Percentiles rank a stretch among this genome's conserved stretches.
phyloP scores from a whole-genome alignment of 2,888 invertebrate species.

The Dinocampus coccinellae region DNA sequence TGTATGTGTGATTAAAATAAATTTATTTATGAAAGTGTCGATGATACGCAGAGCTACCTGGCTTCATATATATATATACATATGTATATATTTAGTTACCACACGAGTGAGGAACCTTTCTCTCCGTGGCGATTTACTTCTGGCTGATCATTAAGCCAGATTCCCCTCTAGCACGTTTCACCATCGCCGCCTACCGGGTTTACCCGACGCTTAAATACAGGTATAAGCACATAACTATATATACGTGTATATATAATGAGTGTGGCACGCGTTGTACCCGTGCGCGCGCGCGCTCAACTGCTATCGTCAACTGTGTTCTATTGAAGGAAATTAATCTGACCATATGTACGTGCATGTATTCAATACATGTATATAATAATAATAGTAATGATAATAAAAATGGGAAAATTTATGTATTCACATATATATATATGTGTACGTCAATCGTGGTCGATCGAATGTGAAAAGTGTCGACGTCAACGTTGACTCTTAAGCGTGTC shows the following conservation, averaged over 20 bases:
- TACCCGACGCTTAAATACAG: conserved; percentile 30
- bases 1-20: background rate
- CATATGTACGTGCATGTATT: background rate
- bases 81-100: conserved; percentile 18
- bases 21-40: conserved; percentile 25
- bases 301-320: conserved; percentile 6
- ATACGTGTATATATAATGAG: conserved; percentile 12
- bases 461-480: conserved; percentile 43
- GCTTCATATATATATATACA: too few species aligned
- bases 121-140: conserved; percentile 36
- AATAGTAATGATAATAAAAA: too few species aligned
- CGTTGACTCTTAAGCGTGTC: conserved; percentile 35
- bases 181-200: conserved; percentile 30
- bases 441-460: conserved; percentile 41
- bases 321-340: background rate
- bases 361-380: background rate
- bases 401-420: background rate
- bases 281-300: background rate
- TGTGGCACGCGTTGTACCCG: conserved; percentile 21
- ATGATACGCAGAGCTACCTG: conserved; percentile 28
- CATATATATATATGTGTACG: background rate
- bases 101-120: conserved; percentile 29
- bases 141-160: conserved; percentile 33
- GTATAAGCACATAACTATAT: background rate
- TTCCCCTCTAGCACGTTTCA: conserved; percentile 23